Evolutionary conservation across 2,113 vertebrate species (phyloP).

Genomic region (Euleptes europaea): DNA sequence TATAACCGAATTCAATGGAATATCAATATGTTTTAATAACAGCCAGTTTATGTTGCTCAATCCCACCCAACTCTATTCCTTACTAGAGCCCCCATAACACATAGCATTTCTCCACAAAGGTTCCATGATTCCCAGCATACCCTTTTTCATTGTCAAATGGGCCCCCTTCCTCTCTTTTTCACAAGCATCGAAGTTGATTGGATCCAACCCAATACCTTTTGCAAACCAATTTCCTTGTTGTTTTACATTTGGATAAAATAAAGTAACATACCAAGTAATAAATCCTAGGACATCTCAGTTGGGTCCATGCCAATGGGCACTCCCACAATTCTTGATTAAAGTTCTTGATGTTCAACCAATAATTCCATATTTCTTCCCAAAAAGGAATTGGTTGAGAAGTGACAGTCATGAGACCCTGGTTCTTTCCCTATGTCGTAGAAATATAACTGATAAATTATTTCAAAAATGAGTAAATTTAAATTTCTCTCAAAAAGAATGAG

Average conservation of each 20-base stretch:
- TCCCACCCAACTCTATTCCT: too few relatives aligned
- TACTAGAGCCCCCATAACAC: too few relatives aligned
- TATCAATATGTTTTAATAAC: too few relatives aligned
- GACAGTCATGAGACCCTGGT: not conserved
- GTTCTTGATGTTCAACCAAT: not conserved
- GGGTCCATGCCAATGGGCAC: too few relatives aligned
- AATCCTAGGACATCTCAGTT: not conserved
- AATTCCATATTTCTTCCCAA: not conserved
- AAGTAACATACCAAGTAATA: not conserved
- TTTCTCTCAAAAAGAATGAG: not conserved
- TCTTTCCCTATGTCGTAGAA: too few relatives aligned
- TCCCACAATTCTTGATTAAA: not conserved
- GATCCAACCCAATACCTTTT: not conserved
- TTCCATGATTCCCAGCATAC: too few relatives aligned
- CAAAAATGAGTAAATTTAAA: not conserved
- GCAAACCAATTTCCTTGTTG: not conserved
- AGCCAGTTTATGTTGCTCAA: too few relatives aligned
- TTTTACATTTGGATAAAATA: not conserved
- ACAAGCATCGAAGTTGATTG: not conserved
- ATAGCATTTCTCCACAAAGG: too few relatives aligned
- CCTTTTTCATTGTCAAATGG: too few relatives aligned
- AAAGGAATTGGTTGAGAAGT: not conserved
- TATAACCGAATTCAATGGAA: not conserved
- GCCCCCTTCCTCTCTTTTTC: too few relatives aligned
- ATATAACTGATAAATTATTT: not conserved